Base-by-base conservation (phyloP, 2,797 vertebrate genomes). In the Anolis apletophallus region DNA sequence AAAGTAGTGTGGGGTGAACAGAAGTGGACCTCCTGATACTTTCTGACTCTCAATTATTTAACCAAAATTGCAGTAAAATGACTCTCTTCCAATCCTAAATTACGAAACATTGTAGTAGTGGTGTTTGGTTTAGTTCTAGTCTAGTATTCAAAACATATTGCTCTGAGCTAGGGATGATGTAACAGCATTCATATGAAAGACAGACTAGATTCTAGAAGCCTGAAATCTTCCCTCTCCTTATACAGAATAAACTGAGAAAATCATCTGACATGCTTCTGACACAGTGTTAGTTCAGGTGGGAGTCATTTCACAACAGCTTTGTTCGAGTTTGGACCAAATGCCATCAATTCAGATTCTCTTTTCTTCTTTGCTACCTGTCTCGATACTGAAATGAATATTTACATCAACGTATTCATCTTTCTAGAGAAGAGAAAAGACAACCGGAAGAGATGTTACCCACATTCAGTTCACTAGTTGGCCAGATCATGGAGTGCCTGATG, bases 391-490 rank as follows among this genome's bases (percentile, higher is more conserved):
- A 76, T 23, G 2, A 1, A 46, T 1, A 5, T 19, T 5, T 68
- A 54, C 16, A 75, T 1, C 2, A 7, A 21, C 23, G 26, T 50
- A n/a, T 26, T 81, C 40, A 32, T 86, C 93, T 87, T 0, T 83
- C 54, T 90, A 99, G 98, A 97, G 95, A 93, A 97, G 94, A 86
- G 98, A 99, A 52, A 98, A 97, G 81, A 93, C 93, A 83, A 7
- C 95, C 0, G 98, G 98, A 90, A 97, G 99, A 90, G 98, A 98
- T 67, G 97, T 99, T 88, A 99, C 98, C 14, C 99, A 99, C 86
- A 98, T 99, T 91, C 99, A 99, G 93, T 99, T 99, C 94, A 98
- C 96, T 86, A 98, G 98, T 80, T 99, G 99, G 99, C 99, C 99
- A 0, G 98, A 99, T 91, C 99, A 99, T 0, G 99, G 99, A 0